Evolutionary conservation across 2,113 vertebrate genomes (phyloP).

Genomic region (Apus apus): DNA sequence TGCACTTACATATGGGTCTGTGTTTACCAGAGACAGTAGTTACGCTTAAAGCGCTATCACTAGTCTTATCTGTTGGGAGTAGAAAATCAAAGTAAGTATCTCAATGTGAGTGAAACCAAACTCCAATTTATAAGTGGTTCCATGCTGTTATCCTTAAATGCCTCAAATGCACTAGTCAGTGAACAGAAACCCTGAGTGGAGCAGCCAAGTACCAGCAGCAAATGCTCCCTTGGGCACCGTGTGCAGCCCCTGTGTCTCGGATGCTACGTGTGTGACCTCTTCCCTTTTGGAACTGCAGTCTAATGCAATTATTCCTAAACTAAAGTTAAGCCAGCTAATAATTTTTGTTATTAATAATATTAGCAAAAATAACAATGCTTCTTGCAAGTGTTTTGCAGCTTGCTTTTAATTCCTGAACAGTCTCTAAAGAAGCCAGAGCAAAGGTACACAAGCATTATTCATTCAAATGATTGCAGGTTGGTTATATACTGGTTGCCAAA

Average conservation of each 20-base stretch:
- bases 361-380: neutral
- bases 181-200: neutral
- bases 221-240: neutral
- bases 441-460: neutral
- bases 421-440: neutral
- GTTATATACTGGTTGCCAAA: neutral
- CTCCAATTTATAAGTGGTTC: neutral
- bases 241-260: neutral
- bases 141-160: neutral
- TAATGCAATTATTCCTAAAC: neutral
- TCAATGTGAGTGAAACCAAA: neutral
- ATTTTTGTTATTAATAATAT: too few species aligned
- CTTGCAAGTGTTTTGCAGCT: neutral
- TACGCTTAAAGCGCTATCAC: neutral
- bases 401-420: neutral
- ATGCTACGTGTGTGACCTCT: neutral
- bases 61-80: neutral
- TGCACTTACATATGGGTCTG: neutral
- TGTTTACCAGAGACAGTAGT: neutral
- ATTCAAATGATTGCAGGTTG: neutral
- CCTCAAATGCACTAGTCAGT: neutral
- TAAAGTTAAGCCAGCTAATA: neutral
- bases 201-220: neutral
- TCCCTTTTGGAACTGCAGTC: neutral
- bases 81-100: slow-evolving; percentile 2